phyloP scores from a whole-genome alignment of 2,113 vertebrate genomes.

The Egretta garzetta region DNA sequence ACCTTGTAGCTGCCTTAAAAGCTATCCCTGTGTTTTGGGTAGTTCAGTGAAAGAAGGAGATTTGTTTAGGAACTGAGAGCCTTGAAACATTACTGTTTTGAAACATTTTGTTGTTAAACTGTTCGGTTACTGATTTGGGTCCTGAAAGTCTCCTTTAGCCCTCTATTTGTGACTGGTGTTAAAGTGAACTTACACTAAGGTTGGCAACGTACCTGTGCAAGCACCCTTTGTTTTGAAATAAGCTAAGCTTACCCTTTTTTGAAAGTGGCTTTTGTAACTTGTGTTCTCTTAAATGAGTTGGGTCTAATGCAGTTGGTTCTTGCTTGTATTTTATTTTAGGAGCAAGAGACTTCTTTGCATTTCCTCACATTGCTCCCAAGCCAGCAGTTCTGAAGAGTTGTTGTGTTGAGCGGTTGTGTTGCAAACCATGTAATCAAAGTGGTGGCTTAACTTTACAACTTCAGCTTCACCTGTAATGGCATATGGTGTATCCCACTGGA shows the following conservation, averaged over 20 bases:
- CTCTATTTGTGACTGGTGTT: neutral
- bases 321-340: neutral
- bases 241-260: neutral
- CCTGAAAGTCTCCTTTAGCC: neutral
- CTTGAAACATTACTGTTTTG: neutral
- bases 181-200: neutral
- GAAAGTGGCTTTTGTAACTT: neutral
- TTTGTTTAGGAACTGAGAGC: neutral
- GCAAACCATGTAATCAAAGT: neutral
- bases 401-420: neutral
- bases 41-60: neutral
- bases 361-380: neutral
- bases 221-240: neutral
- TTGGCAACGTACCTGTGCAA: neutral
- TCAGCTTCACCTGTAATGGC: neutral
- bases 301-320: neutral
- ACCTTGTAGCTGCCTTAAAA: neutral
- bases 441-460: neutral
- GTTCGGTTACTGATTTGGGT: neutral
- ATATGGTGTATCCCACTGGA: neutral
- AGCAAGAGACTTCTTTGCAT: neutral
- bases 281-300: neutral
- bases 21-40: neutral
- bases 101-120: neutral
- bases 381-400: neutral